A percentile compares a stretch with the other conserved stretches of the same genome.
These are phyloP conservation scores for Marronus borbonicus DNA, from an alignment of 2,888 invertebrate genomes.

Conservation along the genomic window DNA sequence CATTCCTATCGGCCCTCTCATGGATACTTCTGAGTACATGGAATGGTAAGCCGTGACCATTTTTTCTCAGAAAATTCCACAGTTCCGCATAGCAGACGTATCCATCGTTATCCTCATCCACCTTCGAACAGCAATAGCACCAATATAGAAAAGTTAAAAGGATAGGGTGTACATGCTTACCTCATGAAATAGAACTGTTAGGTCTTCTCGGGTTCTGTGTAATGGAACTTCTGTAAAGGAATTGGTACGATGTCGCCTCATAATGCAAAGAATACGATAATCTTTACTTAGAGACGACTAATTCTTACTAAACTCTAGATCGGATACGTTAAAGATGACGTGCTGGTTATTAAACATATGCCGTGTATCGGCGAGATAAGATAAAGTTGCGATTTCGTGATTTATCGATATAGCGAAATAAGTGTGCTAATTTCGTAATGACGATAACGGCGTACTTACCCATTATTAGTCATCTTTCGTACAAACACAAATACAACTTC, in stretches of 20 bases:
- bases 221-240: constrained; percentile 19
- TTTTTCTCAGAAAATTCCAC: constrained; percentile 75
- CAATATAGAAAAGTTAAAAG: background rate
- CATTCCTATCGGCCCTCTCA: constrained; percentile 76
- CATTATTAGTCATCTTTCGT: constrained; percentile 25
- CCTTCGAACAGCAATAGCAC: constrained; percentile 70
- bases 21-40: constrained; percentile 80
- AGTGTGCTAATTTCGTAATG: background rate
- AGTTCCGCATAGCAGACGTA: constrained; percentile 79
- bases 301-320: no score
- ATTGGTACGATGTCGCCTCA: constrained; percentile 27
- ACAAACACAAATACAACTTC: constrained; percentile 31
- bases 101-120: constrained; percentile 82
- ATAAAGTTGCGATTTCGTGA: background rate
- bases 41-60: constrained; percentile 79
- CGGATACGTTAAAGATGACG: background rate
- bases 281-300: no score
- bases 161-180: constrained; percentile 3
- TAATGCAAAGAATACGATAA: constrained; percentile 7
- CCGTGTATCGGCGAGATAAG: background rate
- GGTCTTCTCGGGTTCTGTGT: constrained; percentile 14
- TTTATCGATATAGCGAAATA: background rate
- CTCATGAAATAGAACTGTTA: constrained; percentile 25
- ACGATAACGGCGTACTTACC: constrained; percentile 14
- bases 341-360: background rate